These are phyloP conservation scores for Delphinapterus leucas DNA, from an alignment of 2,113 vertebrate genomes.

Conservation along the genomic window DNA sequence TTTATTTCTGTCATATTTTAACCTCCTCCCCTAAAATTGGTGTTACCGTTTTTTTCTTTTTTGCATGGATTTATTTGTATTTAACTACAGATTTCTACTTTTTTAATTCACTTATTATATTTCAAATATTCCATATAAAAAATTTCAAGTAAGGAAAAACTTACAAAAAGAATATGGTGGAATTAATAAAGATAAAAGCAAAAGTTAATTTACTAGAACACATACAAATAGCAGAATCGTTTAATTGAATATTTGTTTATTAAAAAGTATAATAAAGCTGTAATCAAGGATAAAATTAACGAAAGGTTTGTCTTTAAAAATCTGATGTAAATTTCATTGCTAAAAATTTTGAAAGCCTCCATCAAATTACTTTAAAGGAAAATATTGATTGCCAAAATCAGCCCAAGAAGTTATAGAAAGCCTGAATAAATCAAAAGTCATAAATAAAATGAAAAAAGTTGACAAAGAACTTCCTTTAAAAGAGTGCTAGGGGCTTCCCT, in stretches of 20 bases:
- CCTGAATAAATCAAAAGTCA: background rate
- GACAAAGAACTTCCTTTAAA: background rate
- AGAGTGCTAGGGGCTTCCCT: background rate
- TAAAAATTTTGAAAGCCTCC: background rate
- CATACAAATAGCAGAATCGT: background rate
- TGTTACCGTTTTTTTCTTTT: background rate
- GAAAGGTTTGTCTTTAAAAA: background rate
- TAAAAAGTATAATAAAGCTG: background rate
- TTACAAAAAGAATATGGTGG: background rate
- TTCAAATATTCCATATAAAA: background rate
- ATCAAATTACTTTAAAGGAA: background rate
- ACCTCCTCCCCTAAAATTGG: background rate
- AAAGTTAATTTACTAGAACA: background rate
- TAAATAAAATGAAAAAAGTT: background rate
- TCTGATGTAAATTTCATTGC: background rate
- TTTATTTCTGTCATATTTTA: background rate
- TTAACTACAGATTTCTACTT: background rate
- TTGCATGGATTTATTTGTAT: background rate
- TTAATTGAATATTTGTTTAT: conserved; percentile 3
- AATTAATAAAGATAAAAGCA: background rate
- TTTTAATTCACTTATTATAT: background rate
- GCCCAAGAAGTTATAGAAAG: background rate
- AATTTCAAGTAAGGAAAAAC: background rate
- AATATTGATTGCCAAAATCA: background rate
- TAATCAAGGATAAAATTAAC: background rate